Evolutionary conservation across 1,140 invertebrate species (phyloP).

Genomic region (Dufourea novaeangliae): DNA sequence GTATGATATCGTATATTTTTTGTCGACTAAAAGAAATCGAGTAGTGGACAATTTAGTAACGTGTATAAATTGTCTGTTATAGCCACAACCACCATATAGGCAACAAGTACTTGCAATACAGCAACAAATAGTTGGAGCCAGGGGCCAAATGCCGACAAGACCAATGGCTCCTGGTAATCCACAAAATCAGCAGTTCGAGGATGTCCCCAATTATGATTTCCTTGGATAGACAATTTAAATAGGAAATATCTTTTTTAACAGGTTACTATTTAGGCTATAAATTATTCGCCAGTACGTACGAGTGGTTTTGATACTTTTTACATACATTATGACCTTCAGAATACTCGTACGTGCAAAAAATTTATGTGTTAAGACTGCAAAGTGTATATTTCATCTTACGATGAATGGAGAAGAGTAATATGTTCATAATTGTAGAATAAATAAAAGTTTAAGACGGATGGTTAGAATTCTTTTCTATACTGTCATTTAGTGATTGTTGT

Average conservation of each 20-base stretch:
- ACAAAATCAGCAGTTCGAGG: constrained; percentile 81
- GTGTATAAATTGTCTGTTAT: constrained; percentile 38
- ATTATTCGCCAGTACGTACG: background rate
- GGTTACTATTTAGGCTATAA: background rate
- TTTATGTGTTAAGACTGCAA: background rate
- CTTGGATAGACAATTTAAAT: constrained; percentile 68
- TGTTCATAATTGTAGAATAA: background rate
- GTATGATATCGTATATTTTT: constrained; percentile 71
- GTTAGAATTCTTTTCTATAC: too few relatives aligned
- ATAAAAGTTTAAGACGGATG: background rate
- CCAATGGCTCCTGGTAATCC: constrained; percentile 77
- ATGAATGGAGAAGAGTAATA: background rate
- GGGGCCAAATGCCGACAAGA: constrained; percentile 76
- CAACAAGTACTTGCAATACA: constrained; percentile 80
- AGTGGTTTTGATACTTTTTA: background rate
- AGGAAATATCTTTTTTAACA: background rate
- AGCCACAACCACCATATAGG: constrained; percentile 81
- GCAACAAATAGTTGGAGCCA: constrained; percentile 78
- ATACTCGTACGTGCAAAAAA: background rate
- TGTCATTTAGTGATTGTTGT: too few relatives aligned
- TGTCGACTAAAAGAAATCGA: constrained; percentile 1
- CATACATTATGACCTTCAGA: background rate
- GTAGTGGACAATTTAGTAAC: background rate
- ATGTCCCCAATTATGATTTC: constrained; percentile 81
- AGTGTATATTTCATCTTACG: background rate